Percentiles rank a stretch among this genome's conserved stretches.
Evolutionary conservation across 2,888 invertebrate species (phyloP).

Genomic region (Vannuccia rotundouncinata): DNA sequence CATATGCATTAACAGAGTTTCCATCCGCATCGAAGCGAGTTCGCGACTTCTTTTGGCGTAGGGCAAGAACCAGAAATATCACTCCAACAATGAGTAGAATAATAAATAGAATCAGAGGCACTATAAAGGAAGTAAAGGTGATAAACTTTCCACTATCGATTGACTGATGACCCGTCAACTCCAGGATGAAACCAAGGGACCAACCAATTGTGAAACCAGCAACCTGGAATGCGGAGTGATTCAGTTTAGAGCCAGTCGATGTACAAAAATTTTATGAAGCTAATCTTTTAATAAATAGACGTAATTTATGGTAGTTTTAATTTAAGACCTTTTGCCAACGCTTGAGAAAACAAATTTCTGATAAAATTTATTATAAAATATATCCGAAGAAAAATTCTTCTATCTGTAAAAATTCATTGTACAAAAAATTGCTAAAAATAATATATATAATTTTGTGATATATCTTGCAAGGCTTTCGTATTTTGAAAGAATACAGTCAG

Average conservation of each 20-base stretch:
- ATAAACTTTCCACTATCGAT: background rate
- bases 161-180: slow-evolving; percentile 51
- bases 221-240: slow-evolving; percentile 35
- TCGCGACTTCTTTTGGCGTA: background rate
- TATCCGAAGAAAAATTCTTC: too few species aligned
- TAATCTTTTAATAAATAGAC: too few species aligned
- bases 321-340: too few species aligned
- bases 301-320: too few species aligned
- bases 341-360: too few species aligned
- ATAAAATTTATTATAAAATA: too few species aligned
- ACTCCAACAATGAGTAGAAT: background rate
- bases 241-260: background rate
- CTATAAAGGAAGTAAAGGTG: background rate
- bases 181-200: slow-evolving; percentile 59
- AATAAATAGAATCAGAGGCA: background rate
- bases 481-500: too few species aligned
- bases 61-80: background rate
- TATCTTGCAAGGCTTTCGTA: too few species aligned
- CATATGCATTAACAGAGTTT: background rate
- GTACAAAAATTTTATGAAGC: background rate
- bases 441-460: too few species aligned
- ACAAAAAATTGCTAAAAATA: too few species aligned
- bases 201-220: slow-evolving; percentile 52
- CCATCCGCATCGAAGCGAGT: background rate
- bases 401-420: too few species aligned